phyloP scores from a whole-genome alignment of 2,797 vertebrate species.

The Parotocinclus haroldoi region DNA sequence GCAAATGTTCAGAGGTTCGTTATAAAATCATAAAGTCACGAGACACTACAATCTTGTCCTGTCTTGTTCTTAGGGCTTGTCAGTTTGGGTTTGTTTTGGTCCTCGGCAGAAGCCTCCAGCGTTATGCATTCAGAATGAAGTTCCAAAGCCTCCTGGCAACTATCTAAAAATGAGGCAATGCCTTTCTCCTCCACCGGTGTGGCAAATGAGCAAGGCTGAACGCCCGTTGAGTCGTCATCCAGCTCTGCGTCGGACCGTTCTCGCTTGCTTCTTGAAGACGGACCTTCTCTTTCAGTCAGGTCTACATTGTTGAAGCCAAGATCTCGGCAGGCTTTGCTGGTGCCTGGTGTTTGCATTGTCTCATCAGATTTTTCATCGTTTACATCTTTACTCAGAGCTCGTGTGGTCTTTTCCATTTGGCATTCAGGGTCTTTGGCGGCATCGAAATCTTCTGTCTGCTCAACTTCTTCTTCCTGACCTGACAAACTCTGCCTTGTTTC shows the following conservation, averaged over 20 bases:
- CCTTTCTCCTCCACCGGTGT: constrained; percentile 29
- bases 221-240: not conserved
- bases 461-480: not conserved
- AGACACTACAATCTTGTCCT: constrained; percentile 23
- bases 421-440: not conserved
- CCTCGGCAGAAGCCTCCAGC: not conserved
- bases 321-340: not conserved
- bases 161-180: constrained; percentile 26
- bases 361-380: constrained; percentile 1
- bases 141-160: constrained; percentile 35
- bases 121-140: constrained; percentile 18
- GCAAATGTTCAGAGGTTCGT: too few relatives aligned
- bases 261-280: constrained; percentile 1
- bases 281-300: constrained; percentile 5
- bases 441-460: not conserved
- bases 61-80: constrained; percentile 6
- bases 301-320: not conserved
- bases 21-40: constrained; percentile 3
- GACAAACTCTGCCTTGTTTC: not conserved
- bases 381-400: not conserved
- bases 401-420: constrained; percentile 1
- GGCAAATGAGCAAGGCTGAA: not conserved
- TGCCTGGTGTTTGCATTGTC: constrained; percentile 3
- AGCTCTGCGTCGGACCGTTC: constrained; percentile 12
- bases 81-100: not conserved